These are phyloP conservation scores for Periparus ater DNA, from an alignment of 2,797 vertebrate species.

Conservation along the genomic window DNA sequence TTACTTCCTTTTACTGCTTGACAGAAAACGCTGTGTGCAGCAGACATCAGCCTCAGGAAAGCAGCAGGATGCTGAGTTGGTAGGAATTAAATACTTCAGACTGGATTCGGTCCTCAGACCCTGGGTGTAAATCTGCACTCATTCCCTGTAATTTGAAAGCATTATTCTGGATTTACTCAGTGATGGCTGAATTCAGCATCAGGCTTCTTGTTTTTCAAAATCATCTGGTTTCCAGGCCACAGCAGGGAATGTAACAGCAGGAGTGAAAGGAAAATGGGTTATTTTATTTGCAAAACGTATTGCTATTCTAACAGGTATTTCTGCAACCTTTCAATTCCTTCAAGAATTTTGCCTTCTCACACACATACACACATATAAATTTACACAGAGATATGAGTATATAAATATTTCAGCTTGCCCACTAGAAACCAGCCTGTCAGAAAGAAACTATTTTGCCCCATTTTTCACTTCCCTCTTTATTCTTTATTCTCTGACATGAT, in stretches of 20 bases:
- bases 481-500: not conserved
- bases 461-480: not conserved
- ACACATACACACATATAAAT: not conserved
- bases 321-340: not conserved
- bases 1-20: not conserved
- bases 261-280: not conserved
- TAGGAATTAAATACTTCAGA: conserved; percentile 17
- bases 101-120: not conserved
- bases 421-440: not conserved
- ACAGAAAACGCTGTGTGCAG: not conserved
- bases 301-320: conserved; percentile 22
- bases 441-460: not conserved
- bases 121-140: not conserved
- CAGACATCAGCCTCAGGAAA: conserved; percentile 2
- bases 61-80: not conserved
- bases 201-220: conserved; percentile 17
- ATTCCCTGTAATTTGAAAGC: not conserved
- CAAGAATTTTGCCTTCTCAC: not conserved
- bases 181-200: not conserved
- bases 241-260: conserved; percentile 12
- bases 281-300: conserved; percentile 40
- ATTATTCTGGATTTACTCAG: not conserved
- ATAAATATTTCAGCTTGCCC: conserved; percentile 16
- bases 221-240: conserved; percentile 1
- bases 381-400: not conserved